Base-by-base conservation (phyloP, 2,888 invertebrate genomes). In the Cyclophora albipunctata region DNA sequence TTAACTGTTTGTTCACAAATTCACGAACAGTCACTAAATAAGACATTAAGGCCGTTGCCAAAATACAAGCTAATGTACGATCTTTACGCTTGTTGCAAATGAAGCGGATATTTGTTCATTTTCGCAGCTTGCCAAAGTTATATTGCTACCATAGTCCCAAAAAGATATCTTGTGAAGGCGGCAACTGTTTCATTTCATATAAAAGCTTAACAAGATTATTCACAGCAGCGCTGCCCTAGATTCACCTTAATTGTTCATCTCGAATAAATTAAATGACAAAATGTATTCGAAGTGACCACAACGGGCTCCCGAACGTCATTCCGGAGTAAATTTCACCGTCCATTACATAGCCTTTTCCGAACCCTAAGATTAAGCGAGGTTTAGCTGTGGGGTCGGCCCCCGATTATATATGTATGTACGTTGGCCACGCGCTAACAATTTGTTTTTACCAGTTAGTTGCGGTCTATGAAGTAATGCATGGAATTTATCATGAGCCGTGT, bases 391-490 rank as follows among this genome's bases (percentile, higher is more conserved):
- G 53, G 51, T 55, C 48, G 47, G 53, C 49, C 37, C 45, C 45
- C 56, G 60, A 58, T 59, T 59, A 60, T 54, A 50, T 51, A 52
- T 51, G 55, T 57, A 47, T 44, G 47, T 49, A 62, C 58, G 50
- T 33, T 57, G 48, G 48, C 59, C 60, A 61, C 59, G 63, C 58
- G 53, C 60, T 55, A 54, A 51, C 57, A 59, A 67, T 62, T 64
- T 65, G 61, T 67, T 61, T 59, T 57, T 63, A 59, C 54, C 57
- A 58, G 59, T 59, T 55, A 54, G 42, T 52, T 54, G 54, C 57
- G 50, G 52, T 54, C 53, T 57, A 45, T 54, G 47, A 50, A 48
- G 54, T 60, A 57, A 61, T 61, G 57, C 51, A 58, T 59, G 53
- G 52, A 56, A 62, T 62, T 54, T 60, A 59, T 63, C 50, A 58